A percentile compares a stretch with the other conserved stretches of the same genome.
Evolutionary conservation across 2,113 vertebrate genomes (phyloP).

Genomic region (Nanorana parkeri): DNA sequence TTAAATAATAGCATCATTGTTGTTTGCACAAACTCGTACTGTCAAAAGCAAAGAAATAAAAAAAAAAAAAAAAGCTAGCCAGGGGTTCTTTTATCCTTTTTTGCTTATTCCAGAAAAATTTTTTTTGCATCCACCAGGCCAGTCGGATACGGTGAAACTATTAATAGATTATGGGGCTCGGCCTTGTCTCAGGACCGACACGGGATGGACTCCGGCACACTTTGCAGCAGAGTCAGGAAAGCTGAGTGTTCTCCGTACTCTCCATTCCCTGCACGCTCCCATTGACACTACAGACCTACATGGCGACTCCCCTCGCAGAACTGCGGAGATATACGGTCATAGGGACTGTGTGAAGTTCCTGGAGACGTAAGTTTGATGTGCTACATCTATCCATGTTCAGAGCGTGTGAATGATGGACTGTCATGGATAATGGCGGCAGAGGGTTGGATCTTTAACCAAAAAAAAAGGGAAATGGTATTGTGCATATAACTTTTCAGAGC

Average conservation of each 20-base stretch:
- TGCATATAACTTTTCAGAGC: no score
- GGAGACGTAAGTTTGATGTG: conserved; percentile 73
- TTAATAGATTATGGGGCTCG: conserved; percentile 81
- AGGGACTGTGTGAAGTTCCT: conserved; percentile 82
- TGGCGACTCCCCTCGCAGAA: conserved; percentile 82
- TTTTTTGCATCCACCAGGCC: conserved; percentile 69
- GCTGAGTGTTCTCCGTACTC: conserved; percentile 76
- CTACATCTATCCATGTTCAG: no score
- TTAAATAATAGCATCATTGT: no score
- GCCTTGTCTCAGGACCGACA: conserved; percentile 76
- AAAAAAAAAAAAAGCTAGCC: no score
- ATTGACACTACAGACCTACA: conserved; percentile 81
- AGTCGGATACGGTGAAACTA: conserved; percentile 74
- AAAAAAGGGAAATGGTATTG: no score
- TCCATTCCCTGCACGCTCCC: conserved; percentile 80
- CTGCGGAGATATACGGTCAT: conserved; percentile 88
- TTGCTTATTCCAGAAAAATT: no score
- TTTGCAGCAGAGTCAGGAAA: conserved; percentile 84
- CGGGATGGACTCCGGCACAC: conserved; percentile 87
- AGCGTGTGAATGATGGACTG: no score
- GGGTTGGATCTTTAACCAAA: no score
- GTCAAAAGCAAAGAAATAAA: no score
- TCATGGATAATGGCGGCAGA: no score
- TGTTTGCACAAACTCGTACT: no score
- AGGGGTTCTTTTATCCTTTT: no score